Conservation (phyloP, 2,888 invertebrate genomes). For the Microctonus brassicae region DNA sequence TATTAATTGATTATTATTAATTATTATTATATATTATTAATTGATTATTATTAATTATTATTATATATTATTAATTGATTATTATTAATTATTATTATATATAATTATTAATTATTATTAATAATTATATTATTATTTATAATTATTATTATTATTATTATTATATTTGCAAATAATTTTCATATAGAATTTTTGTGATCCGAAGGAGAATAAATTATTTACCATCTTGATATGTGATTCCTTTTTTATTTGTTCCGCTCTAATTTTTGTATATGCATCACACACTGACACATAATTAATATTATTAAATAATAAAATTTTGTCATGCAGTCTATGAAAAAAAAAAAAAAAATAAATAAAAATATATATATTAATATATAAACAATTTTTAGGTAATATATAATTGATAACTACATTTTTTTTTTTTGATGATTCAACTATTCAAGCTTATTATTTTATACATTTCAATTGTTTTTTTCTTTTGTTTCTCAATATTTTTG, state of each 20-base stretch:
- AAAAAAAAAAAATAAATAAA: neutral
- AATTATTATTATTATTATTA: constrained; percentile 17
- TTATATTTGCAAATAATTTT: constrained; percentile 22
- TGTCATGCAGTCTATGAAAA: neutral
- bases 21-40: too few species aligned
- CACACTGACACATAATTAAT: too few species aligned
- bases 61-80: too few species aligned
- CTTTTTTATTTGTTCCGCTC: neutral
- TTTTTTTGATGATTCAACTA: neutral
- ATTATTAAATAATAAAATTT: too few species aligned
- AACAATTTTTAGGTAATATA: neutral
- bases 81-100: too few species aligned
- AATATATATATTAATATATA: neutral
- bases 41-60: too few species aligned
- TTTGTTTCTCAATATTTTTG: neutral
- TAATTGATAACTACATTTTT: neutral
- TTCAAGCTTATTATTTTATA: neutral
- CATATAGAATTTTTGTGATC: too few species aligned
- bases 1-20: too few species aligned
- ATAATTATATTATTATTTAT: constrained; percentile 1
- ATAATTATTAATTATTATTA: too few species aligned
- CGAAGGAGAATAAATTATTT: constrained; percentile 14
- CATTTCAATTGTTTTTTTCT: neutral
- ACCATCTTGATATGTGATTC: constrained; percentile 46
- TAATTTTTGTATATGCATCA: neutral